Evolutionary conservation across 2,113 vertebrate genomes (phyloP).

Genomic region (Phrynocephalus versicolor): DNA sequence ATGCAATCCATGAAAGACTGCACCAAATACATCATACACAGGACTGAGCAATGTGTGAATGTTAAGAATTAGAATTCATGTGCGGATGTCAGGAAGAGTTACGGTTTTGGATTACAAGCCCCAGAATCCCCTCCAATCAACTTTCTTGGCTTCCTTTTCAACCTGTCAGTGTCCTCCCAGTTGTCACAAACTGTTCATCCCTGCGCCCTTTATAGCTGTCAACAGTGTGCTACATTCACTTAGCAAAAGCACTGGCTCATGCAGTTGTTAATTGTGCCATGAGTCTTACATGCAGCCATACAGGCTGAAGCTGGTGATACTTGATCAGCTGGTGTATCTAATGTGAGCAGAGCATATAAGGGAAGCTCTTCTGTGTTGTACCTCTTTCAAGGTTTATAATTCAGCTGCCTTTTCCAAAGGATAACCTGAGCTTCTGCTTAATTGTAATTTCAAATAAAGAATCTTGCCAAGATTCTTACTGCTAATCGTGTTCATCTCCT

Average conservation of each 20-base stretch:
- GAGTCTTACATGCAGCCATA: slow-evolving; percentile 53
- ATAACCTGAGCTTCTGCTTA: neutral
- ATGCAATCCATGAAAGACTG: too few species aligned
- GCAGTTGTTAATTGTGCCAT: slow-evolving; percentile 54
- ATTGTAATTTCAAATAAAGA: too few species aligned
- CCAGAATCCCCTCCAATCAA: neutral
- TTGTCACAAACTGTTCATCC: slow-evolving; percentile 65
- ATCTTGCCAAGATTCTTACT: too few species aligned
- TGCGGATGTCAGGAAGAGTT: neutral
- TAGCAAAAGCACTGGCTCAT: slow-evolving; percentile 52
- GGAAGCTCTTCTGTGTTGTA: slow-evolving; percentile 27
- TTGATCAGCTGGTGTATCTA: slow-evolving; percentile 22
- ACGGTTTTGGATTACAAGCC: neutral
- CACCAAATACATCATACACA: neutral
- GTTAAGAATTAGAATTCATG: too few species aligned
- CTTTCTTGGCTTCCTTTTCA: slow-evolving; percentile 3
- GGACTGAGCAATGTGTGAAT: neutral
- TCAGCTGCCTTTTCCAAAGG: neutral
- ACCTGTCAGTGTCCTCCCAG: slow-evolving; percentile 39
- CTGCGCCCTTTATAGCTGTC: slow-evolving; percentile 28
- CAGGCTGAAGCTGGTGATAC: neutral
- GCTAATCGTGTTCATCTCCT: too few species aligned
- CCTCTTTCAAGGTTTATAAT: slow-evolving; percentile 4
- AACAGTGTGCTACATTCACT: slow-evolving; percentile 57
- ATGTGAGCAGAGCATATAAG: neutral